phyloP scores from a whole-genome alignment of 2,888 invertebrate genomes.

The Neoitamus cyanurus region DNA sequence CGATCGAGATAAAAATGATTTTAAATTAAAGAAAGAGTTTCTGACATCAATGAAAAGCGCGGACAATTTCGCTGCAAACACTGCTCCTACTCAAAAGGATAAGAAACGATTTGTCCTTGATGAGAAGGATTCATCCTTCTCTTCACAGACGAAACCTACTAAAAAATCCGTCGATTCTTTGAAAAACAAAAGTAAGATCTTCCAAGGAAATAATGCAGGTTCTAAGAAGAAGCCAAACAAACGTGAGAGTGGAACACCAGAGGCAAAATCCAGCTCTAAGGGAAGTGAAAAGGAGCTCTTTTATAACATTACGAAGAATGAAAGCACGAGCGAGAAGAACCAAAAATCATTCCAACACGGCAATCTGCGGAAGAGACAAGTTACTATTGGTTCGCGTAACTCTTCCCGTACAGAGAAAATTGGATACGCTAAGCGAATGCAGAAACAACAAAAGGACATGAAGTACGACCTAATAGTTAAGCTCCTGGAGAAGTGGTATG shows the following conservation, averaged over 20 bases:
- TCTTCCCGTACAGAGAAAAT: constrained; percentile 12
- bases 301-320: constrained; percentile 64
- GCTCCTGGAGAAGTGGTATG: constrained; percentile 70
- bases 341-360: background rate
- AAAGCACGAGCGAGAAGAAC: constrained; percentile 55
- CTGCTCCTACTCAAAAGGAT: background rate
- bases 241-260: background rate
- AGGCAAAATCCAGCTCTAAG: constrained; percentile 46
- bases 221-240: constrained; percentile 18
- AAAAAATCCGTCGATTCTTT: background rate
- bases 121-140: background rate
- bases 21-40: constrained; percentile 27
- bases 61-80: background rate
- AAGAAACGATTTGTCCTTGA: background rate
- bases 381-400: background rate
- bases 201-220: background rate
- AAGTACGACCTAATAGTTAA: constrained; percentile 68
- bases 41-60: background rate
- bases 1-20: constrained; percentile 44
- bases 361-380: background rate
- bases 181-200: constrained; percentile 3
- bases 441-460: constrained; percentile 59
- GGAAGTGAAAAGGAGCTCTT: constrained; percentile 55
- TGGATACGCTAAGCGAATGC: background rate
- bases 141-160: background rate